Base-by-base conservation (phyloP, 2,888 invertebrate species). In the Platycheirus albimanus region DNA sequence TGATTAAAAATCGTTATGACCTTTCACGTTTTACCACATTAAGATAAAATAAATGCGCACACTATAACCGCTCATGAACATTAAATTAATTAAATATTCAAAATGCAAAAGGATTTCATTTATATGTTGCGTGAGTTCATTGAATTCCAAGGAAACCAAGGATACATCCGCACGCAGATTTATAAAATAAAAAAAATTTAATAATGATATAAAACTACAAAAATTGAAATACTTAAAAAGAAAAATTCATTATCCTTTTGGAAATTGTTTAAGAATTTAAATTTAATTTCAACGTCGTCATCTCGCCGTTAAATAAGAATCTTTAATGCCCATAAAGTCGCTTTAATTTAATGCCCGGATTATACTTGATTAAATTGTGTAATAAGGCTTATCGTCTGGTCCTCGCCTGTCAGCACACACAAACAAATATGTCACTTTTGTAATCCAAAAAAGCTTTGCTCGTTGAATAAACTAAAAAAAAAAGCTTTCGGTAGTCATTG, bases 91-190 rank as follows among this genome's bases (percentile, higher is more conserved):
- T 24, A 24, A 13, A 11, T 13, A 6, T 7, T 13, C n/a, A 28
- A 13, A n/a, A 47, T 24, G 28, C 8, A 24, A 24, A 49, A 13
- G 8, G 28, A 6, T n/a, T 49, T 2, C 2, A 24, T 13, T 47
- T 5, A n/a, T n/a, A 19, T 19, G 19, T 56, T 58, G 41, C 43
- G 51, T 49, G 41, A 58, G 51, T 58, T 67, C 7, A 43, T 15
- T 58, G 33, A 51, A 61, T 67, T 66, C 52, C n/a, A 20, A 49
- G 41, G 43, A 33, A 30, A 43, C 51, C 51, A 13, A 24, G 33
- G 43, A 49, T 24, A 20, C 19, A 17, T 15, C n/a, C n/a, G 33
- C 61, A 63, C 20, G 24, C 49, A 52, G 30, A 30, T 43, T n/a
- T 61, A 49, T 61, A 38, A n/a, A 47, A 52, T n/a, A 24, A 24